These are phyloP conservation scores for Torymus texanus DNA, from an alignment of 2,888 invertebrate species.

Conservation along the genomic window DNA sequence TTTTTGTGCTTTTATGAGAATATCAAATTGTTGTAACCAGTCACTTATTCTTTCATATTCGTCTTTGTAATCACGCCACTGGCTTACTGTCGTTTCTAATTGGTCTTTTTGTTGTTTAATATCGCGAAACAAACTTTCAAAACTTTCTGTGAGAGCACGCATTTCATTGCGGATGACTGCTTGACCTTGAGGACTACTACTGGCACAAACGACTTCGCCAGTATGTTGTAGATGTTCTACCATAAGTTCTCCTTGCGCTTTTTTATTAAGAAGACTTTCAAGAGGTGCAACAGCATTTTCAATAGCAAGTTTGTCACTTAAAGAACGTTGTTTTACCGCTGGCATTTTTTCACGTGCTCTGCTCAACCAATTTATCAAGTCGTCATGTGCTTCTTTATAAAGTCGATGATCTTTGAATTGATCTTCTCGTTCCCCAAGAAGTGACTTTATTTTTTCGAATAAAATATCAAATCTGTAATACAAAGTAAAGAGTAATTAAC, in stretches of 20 bases:
- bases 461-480: constrained; percentile 83
- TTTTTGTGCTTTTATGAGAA: constrained; percentile 92
- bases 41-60: constrained; percentile 93
- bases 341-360: constrained; percentile 93
- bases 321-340: constrained; percentile 87
- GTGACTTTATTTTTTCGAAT: constrained; percentile 83
- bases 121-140: constrained; percentile 89
- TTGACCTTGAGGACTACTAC: constrained; percentile 88
- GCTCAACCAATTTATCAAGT: constrained; percentile 90
- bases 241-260: constrained; percentile 91
- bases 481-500: background rate
- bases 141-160: constrained; percentile 88
- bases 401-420: constrained; percentile 91
- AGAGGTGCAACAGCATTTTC: constrained; percentile 92
- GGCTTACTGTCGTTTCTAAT: constrained; percentile 86
- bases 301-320: constrained; percentile 91
- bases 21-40: constrained; percentile 94
- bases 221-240: constrained; percentile 91
- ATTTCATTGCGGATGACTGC: constrained; percentile 89
- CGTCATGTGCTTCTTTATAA: constrained; percentile 94
- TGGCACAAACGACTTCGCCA: constrained; percentile 90
- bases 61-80: constrained; percentile 94
- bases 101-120: constrained; percentile 90
- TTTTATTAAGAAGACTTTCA: constrained; percentile 89
- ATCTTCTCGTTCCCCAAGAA: constrained; percentile 87